Evolutionary conservation across 2,113 vertebrate genomes (phyloP).

Genomic region (Rissa tridactyla): DNA sequence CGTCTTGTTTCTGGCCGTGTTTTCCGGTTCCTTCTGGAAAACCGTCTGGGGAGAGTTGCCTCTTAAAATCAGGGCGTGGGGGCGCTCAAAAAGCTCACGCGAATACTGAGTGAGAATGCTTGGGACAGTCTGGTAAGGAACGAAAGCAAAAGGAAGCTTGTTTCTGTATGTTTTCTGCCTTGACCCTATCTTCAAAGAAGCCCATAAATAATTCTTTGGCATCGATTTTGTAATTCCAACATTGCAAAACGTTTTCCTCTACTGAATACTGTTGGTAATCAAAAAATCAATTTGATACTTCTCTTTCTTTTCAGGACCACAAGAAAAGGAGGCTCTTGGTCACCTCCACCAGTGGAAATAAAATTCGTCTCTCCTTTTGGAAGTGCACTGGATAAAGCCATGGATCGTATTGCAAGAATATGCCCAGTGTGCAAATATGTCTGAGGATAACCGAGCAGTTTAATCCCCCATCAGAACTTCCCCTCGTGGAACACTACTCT

Average conservation of each 20-base stretch:
- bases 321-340: constrained; percentile 66
- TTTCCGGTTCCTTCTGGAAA: background rate
- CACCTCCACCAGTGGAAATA: constrained; percentile 78
- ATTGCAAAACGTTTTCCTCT: background rate
- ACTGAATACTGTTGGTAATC: background rate
- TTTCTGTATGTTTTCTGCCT: background rate
- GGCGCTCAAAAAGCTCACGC: background rate
- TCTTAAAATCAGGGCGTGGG: background rate
- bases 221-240: background rate
- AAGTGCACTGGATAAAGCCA: no score
- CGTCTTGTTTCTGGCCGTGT: no score
- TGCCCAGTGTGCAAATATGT: no score
- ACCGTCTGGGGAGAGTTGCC: background rate
- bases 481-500: no score
- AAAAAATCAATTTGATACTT: background rate
- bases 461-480: no score
- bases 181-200: background rate
- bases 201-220: background rate
- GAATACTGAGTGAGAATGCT: background rate
- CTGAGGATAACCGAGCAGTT: no score
- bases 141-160: background rate
- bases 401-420: no score
- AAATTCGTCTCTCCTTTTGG: constrained; percentile 86
- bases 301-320: constrained; percentile 63
- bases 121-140: background rate